Evolutionary conservation across 2,113 vertebrate species (phyloP).

Genomic region (Regulus satrapa): DNA sequence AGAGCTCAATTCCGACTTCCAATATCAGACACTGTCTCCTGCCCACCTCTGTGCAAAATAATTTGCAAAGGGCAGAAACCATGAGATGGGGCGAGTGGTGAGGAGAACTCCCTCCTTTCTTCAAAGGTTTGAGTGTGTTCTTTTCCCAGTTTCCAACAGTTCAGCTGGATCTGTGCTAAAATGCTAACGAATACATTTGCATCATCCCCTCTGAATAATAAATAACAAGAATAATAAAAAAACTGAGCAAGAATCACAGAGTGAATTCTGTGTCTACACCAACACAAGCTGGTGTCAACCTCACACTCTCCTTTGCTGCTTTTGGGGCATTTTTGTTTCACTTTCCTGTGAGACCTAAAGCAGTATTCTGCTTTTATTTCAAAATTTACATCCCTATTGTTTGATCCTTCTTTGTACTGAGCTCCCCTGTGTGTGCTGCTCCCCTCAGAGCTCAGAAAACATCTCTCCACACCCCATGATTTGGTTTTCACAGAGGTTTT

Average conservation of each 20-base stretch:
- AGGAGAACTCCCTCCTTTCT: neutral
- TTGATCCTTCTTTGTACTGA: neutral
- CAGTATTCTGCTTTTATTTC: neutral
- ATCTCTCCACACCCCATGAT: neutral
- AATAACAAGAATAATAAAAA: neutral
- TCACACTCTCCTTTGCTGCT: neutral
- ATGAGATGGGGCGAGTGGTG: fast-evolving
- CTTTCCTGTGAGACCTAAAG: neutral
- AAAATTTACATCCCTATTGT: neutral
- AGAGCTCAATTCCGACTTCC: neutral
- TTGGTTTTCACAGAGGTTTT: neutral
- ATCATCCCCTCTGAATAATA: neutral
- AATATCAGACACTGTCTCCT: neutral
- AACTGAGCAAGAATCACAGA: neutral
- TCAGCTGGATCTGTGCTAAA: neutral
- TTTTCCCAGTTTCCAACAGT: neutral
- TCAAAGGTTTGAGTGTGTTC: neutral
- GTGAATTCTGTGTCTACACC: neutral
- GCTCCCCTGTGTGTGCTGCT: neutral
- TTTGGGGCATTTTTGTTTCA: neutral
- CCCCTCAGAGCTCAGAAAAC: neutral
- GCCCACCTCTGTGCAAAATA: neutral
- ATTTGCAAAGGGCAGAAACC: neutral
- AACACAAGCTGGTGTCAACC: neutral
- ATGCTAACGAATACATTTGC: neutral